Base-by-base conservation (phyloP, 2,113 vertebrate genomes). In the Chlamydotis undulata region DNA sequence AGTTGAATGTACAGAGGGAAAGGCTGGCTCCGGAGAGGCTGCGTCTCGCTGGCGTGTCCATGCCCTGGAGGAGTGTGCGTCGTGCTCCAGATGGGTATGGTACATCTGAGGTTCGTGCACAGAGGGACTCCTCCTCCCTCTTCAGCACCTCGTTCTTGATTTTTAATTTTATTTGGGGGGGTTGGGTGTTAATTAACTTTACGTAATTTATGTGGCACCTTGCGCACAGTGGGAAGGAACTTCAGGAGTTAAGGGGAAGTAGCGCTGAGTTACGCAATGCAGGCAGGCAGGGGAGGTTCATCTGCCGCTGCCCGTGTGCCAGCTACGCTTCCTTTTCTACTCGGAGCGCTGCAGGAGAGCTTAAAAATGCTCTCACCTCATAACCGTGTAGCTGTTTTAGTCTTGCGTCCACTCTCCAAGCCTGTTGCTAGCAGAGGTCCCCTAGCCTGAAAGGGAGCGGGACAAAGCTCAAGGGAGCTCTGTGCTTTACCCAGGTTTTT, bases 1-100 rank as follows among this genome's bases (percentile, higher is more conserved):
- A 93, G 61, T 43, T 83, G 95, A 96, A 96, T 89, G 96, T 94
- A 96, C 60, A 43, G 61, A 89, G 87, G 87, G 83, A 52, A 53
- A 64, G 88, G 89, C 75, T 80, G 93, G 84, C 50, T 70, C 86
- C 39, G 70, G 68, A 92, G 68, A 57, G 83, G 86, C 83, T 0
- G 1, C 0, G 1, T 26, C 41, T 81, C 19, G 1, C 35, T 1
- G 6, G 33, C 3, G 0, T 49, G 64, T 18, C 89, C 93, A 3
- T 86, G 93, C 81, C 93, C 65, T 18, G 56, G 78, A 52, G 65
- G 73, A 86, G 71, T 1, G 3, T 16, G 63, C 37, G 43, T 6
- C 16, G 0, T 79, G 53, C 47, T 93, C 59, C 76, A 37, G 79
- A 57, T 17, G 47, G 41, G 71, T 63, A 24, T 50, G 22, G 3